Evolutionary conservation across 1,140 invertebrate genomes (phyloP), one percentile per base, ranked within the genome.

Genomic region (Limonius californicus): DNA sequence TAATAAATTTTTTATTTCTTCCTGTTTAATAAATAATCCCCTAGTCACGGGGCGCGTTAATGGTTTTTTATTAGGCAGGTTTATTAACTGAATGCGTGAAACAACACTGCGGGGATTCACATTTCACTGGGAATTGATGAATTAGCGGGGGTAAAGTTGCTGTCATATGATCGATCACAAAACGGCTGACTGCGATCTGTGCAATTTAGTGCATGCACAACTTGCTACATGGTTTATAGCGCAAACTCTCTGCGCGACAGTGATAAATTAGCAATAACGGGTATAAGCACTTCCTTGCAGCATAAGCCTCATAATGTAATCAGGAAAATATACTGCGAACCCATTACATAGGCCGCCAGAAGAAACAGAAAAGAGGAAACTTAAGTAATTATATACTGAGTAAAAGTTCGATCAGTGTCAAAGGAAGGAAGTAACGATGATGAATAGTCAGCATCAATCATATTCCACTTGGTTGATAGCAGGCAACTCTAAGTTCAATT

Each of bases 371-470:
- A 50, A 50, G 20, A 50, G 45, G 45, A 50, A 50, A 50, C 45
- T 50, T 50, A 50, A 50, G 45, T 50, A 50, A 50, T 50, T 50
- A 50, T 50, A 50, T 50, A 50, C 45, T 21, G 45, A 50, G 45
- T 50, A 50, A 50, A 50, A 50, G 45, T 50, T 50, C 45, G 45
- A 50, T 50, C 14, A 50, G 45, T 50, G 45, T 50, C 45, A 50
- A 50, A 50, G 45, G 45, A 50, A 50, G 45, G 45, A 50, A 50
- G 19, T 50, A 50, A 50, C 45, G 45, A 50, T 50, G 45, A 50
- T 50, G 16, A 50, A 50, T 50, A 50, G 45, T 18, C 45, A 18
- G 19, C 45, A 50, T 50, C 45, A 50, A 50, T 50, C 45, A 50
- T 50, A 50, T 50, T 50, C 45, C 45, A 50, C 45, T 50, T 50